Evolutionary conservation across 2,888 invertebrate species (phyloP), one percentile per base, ranked within the genome.

Genomic region (Thalpophila matura): DNA sequence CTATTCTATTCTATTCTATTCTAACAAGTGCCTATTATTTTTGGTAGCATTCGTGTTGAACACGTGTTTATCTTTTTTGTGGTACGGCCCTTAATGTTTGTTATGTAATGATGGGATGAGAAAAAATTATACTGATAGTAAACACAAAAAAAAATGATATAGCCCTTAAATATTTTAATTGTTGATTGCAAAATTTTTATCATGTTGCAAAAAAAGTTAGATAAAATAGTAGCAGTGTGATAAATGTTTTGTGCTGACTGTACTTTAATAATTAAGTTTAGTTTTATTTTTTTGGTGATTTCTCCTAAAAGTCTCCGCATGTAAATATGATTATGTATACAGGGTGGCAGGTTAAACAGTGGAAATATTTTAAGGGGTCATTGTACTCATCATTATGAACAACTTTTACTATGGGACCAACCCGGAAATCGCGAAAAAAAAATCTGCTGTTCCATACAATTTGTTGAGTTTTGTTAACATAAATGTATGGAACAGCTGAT

Each of bases 261-360:
- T 72, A 61, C 42, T 31, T 31, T 58, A 62, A 40, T 40, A 0
- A 27, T 51, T 67, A 56, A 55, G 55, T 55, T 59, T 29, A 63
- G 37, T 47, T 75, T 54, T 42, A 9, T 27, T 65, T 40, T 40
- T 31, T 38, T 10, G 16, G 37, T 18, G 33, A 65, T 65, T 57
- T 55, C 5, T 14, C 38, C 7, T 33, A 46, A 58, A 60, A 14
- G 1, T n/a, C 33, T 9, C 5, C 5, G 27, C 42, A 50, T 71
- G 79, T 76, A 78, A 61, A 75, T 74, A 76, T 74, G 18, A 56
- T 40, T 57, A 54, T 68, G 50, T 69, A 51, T 63, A 57, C 51
- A 67, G n/a, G n/a, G n/a, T n/a, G n/a, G n/a, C n/a, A n/a, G n/a
- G n/a, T n/a, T n/a, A n/a, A n/a, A n/a, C n/a, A n/a, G n/a, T n/a